These are phyloP conservation scores for Chrysotoxum bicinctum DNA, from an alignment of 2,888 invertebrate genomes.

Conservation along the genomic window DNA sequence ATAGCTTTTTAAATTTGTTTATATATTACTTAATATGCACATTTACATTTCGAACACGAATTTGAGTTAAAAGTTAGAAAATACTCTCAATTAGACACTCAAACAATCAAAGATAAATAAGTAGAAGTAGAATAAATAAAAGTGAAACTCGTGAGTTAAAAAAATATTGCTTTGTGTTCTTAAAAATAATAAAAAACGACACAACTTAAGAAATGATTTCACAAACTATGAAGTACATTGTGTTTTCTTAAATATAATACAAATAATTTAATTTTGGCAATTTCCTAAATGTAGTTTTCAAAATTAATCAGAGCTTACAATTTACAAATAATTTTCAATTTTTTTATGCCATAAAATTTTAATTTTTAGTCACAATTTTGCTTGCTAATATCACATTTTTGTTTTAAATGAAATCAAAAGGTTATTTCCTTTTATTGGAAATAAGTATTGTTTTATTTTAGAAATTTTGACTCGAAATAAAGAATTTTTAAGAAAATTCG, in stretches of 20 bases:
- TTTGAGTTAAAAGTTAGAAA: neutral
- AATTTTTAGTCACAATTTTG: conserved; percentile 38
- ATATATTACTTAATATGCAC: neutral
- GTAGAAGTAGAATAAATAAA: conserved; percentile 4
- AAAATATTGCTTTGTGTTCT: conserved; percentile 35
- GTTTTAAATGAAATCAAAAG: conserved; percentile 60
- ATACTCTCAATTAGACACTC: too few species aligned
- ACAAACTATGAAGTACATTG: conserved; percentile 28
- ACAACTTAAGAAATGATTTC: neutral
- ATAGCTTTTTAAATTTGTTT: neutral
- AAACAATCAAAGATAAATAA: neutral
- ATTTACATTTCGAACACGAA: conserved; percentile 10
- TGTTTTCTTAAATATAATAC: conserved; percentile 33
- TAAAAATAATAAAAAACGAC: neutral
- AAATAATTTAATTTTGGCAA: conserved; percentile 53
- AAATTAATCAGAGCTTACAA: conserved; percentile 28
- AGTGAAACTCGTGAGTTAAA: neutral
- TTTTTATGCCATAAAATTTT: conserved; percentile 23
- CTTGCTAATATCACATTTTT: conserved; percentile 66
- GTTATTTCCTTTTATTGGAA: neutral
- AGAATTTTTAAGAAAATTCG: conserved; percentile 21
- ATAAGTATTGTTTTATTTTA: neutral
- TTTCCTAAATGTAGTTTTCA: conserved; percentile 37
- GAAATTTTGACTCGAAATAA: conserved; percentile 30
- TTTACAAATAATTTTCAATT: conserved; percentile 15